Base-by-base conservation (phyloP, 2,888 invertebrate genomes). In the Trachelus stipa region DNA sequence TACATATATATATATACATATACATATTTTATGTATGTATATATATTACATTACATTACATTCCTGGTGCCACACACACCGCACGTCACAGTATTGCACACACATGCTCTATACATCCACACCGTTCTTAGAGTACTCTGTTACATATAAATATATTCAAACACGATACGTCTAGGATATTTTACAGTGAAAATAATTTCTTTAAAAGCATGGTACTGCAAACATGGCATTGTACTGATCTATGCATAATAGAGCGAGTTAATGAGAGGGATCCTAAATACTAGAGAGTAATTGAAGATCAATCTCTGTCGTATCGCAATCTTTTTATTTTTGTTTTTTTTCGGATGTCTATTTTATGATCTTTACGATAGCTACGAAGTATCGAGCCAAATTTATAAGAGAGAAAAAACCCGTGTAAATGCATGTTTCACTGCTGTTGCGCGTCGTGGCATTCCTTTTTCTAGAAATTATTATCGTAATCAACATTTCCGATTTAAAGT, bases 81-180 rank as follows among this genome's bases (percentile, higher is more conserved):
- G 75, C 73, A 77, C 74, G 74, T 83, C 83, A 88, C 87, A 88
- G 89, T 89, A 89, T 89, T 89, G 89, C 88, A 86, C 84, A 83
- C 82, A 85, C 87, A 87, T 85, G 85, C 86, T 89, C 87, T 85
- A 85, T 88, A 85, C 82, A 82, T 84, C 84, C 85, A 82, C 83
- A 76, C 34, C 79, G 84, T 84, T 85, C 82, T 73, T 78, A 78
- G 78, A 78, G 73, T 78, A 78, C 37, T 23, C 56, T 9, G 56
- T 56, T 84, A 85, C 77, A 76, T 79, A 80, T 87, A 82, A 83
- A 83, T 84, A 86, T 85, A 86, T 85, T 87, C 82, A 81, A 83
- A 85, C 81, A 81, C 85, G 79, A 82, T 83, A 86, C 81, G 80
- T 85, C 86, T 83, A 83, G 79, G 83, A 83, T 87, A 84, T 83